Conservation (phyloP, 2,888 invertebrate species). For the Scelioninae gen. 1 region DNA sequence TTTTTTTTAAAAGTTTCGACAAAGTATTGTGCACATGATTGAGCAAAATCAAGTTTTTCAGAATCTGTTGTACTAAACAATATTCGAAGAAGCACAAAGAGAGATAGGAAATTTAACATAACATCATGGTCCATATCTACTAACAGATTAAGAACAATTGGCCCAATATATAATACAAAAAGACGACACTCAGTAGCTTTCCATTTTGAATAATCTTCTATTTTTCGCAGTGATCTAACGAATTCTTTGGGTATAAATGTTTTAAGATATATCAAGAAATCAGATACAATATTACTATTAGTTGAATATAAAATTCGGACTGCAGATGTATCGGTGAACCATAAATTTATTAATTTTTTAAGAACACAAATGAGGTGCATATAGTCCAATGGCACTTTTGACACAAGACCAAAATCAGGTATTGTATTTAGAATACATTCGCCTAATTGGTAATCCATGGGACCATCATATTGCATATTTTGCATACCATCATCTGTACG, state of each 20-base stretch:
- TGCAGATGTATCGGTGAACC: background rate
- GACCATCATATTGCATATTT: constrained; percentile 20
- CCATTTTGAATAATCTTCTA: constrained; percentile 1
- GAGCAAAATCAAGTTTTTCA: background rate
- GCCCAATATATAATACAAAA: constrained; percentile 13
- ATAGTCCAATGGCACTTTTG: constrained; percentile 7
- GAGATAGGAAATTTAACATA: background rate
- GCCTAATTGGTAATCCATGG: constrained; percentile 20
- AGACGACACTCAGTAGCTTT: constrained; percentile 33
- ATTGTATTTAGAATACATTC: constrained; percentile 27
- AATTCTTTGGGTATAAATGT: constrained; percentile 6
- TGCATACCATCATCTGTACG: constrained; percentile 30
- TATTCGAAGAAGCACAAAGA: background rate
- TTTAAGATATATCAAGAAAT: constrained; percentile 1
- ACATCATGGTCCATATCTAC: background rate
- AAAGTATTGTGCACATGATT: constrained; percentile 4
- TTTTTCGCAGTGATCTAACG: background rate
- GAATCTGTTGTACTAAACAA: background rate
- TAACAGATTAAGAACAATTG: background rate
- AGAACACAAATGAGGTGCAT: constrained; percentile 22
- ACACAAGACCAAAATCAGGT: constrained; percentile 31
- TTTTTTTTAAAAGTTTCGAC: background rate
- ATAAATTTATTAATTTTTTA: constrained; percentile 10
- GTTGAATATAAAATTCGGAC: background rate
- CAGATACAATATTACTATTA: background rate